Percentiles rank a stretch among this genome's conserved stretches.
Conservation (phyloP, 2,113 vertebrate genomes). For the Podilymbus podiceps region DNA sequence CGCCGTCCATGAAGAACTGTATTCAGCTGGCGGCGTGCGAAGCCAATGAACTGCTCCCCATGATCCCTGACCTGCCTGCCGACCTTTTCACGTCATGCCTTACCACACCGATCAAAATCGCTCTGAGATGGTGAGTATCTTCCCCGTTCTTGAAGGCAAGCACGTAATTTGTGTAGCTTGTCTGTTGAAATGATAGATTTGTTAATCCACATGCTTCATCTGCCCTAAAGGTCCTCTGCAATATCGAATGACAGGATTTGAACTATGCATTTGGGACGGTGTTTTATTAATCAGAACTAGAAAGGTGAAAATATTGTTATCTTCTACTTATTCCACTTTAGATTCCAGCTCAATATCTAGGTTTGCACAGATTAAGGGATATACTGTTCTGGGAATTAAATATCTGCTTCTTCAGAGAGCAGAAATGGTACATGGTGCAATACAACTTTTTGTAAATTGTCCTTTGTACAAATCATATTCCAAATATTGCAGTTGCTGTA, state of each 20-base stretch:
- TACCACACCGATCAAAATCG: conserved; percentile 98
- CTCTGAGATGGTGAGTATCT: conserved; percentile 89
- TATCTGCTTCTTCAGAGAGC: neutral
- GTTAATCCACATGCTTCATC: neutral
- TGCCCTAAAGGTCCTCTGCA: neutral
- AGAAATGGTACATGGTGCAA: neutral
- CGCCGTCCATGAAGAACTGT: conserved; percentile 98
- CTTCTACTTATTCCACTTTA: neutral
- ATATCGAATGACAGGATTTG: neutral
- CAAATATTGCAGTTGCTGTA: conserved; percentile 1
- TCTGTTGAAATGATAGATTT: neutral
- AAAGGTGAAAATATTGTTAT: neutral
- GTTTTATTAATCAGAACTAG: neutral
- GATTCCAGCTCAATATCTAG: neutral
- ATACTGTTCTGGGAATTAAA: conserved; percentile 44
- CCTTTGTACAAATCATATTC: conserved; percentile 16
- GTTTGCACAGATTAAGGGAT: conserved; percentile 58
- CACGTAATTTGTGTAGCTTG: neutral
- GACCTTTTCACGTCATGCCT: conserved; percentile 99
- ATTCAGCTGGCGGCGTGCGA: conserved; percentile 98
- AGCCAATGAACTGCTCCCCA: conserved; percentile 92
- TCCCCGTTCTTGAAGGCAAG: neutral
- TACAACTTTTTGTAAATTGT: neutral
- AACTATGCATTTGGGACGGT: neutral
- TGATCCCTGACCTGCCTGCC: conserved; percentile 95